Percentiles rank a stretch among this genome's conserved stretches.
Conservation (phyloP, 1,140 invertebrate species). For the Caligus rogercresseyi region DNA sequence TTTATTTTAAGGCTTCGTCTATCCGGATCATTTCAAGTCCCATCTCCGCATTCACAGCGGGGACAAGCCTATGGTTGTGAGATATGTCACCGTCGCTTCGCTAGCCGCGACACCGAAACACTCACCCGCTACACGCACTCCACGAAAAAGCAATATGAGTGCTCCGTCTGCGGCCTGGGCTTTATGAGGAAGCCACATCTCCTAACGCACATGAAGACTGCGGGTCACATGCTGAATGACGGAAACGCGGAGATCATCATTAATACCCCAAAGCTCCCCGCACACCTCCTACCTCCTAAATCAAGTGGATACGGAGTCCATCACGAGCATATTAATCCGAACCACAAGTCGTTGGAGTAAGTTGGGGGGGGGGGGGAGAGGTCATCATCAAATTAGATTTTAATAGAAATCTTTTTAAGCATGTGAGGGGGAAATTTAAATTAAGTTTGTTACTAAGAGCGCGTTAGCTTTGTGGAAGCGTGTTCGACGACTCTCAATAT, state of each 20-base stretch:
- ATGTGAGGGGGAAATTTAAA: too few species aligned
- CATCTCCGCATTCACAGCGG: conserved; percentile 58
- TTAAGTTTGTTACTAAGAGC: too few species aligned
- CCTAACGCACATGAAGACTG: conserved; percentile 50
- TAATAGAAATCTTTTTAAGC: too few species aligned
- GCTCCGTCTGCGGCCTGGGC: conserved; percentile 53
- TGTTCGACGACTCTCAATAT: too few species aligned
- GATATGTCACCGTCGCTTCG: conserved; percentile 68
- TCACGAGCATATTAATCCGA: not conserved
- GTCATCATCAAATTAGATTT: not conserved
- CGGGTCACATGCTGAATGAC: not conserved
- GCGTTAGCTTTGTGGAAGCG: too few species aligned
- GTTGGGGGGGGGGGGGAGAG: not conserved
- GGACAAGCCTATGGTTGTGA: conserved; percentile 56
- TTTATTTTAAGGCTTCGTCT: conserved; percentile 43
- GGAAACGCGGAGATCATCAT: not conserved
- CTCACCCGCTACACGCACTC: conserved; percentile 62
- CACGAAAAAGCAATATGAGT: conserved; percentile 67
- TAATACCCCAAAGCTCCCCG: not conserved
- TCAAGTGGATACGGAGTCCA: not conserved
- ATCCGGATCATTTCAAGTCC: conserved; percentile 64
- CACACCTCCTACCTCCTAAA: not conserved
- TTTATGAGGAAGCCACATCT: conserved; percentile 65
- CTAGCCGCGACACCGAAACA: conserved; percentile 43
- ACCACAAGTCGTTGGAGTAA: not conserved